Evolutionary conservation across 2,888 invertebrate species (phyloP).

Genomic region (Acanthacorydalis orientalis): DNA sequence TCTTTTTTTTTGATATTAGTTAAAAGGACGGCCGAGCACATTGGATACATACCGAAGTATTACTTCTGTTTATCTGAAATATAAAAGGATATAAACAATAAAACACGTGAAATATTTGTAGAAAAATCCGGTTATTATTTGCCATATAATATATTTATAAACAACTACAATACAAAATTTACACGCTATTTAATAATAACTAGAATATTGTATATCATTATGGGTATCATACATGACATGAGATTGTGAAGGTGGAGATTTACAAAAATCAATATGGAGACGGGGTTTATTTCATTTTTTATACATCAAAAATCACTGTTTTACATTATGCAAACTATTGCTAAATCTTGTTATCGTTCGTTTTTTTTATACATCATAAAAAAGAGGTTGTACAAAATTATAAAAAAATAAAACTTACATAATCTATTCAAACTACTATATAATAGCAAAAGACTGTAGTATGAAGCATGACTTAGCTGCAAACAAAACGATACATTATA

Average conservation of each 20-base stretch:
- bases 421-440: no score
- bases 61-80: not conserved
- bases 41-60: no score
- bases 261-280: not conserved
- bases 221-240: constrained; percentile 28
- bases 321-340: not conserved
- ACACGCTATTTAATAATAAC: constrained; percentile 42
- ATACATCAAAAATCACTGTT: not conserved
- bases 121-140: constrained; percentile 49
- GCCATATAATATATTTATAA: constrained; percentile 57
- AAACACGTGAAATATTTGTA: constrained; percentile 33
- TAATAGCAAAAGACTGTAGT: no score
- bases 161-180: constrained; percentile 64
- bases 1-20: no score
- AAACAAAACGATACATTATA: no score
- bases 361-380: not conserved
- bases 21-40: no score
- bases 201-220: constrained; percentile 31
- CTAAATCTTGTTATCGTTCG: not conserved
- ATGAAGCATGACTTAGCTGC: no score
- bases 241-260: not conserved
- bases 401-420: not conserved
- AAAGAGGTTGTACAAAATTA: constrained; percentile 4
- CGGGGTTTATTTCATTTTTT: not conserved
- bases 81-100: constrained; percentile 3